Evolutionary conservation across 2,888 invertebrate species (phyloP).

Genomic region (Ypsolopha scabrella): DNA sequence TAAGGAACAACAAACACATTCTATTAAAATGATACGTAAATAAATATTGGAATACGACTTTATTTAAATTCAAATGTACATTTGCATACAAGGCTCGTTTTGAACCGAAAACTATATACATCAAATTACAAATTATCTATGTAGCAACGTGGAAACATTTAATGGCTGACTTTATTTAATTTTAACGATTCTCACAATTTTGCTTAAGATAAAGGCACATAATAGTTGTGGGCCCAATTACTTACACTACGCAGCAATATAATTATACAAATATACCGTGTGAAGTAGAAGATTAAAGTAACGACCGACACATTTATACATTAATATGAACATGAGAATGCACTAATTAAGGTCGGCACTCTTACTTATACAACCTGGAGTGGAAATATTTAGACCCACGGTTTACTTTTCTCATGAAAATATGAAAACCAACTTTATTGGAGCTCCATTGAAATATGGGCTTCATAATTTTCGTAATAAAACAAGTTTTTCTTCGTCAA

Average conservation of each 20-base stretch:
- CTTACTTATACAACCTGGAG: no score
- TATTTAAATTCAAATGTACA: conserved; percentile 59
- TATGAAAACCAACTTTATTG: no score
- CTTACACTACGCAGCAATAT: neutral
- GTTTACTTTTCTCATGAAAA: no score
- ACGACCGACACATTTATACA: neutral
- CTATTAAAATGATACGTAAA: conserved; percentile 5
- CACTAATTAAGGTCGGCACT: neutral
- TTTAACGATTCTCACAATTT: neutral
- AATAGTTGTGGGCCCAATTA: neutral
- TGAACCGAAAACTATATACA: conserved; percentile 5
- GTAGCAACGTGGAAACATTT: conserved; percentile 3
- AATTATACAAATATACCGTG: neutral
- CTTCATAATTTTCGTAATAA: no score
- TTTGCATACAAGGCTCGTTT: conserved; percentile 32
- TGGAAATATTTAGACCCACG: no score
- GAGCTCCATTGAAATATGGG: no score
- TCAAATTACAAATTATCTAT: conserved; percentile 11
- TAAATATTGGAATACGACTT: conserved; percentile 31
- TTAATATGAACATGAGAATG: neutral
- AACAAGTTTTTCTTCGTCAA: no score
- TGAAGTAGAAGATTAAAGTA: neutral
- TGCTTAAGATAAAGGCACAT: conserved; percentile 1
- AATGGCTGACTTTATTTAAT: neutral
- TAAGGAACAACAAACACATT: conserved; percentile 14